Base-by-base conservation (phyloP, 2,888 invertebrate species). In the Helleia helle region DNA sequence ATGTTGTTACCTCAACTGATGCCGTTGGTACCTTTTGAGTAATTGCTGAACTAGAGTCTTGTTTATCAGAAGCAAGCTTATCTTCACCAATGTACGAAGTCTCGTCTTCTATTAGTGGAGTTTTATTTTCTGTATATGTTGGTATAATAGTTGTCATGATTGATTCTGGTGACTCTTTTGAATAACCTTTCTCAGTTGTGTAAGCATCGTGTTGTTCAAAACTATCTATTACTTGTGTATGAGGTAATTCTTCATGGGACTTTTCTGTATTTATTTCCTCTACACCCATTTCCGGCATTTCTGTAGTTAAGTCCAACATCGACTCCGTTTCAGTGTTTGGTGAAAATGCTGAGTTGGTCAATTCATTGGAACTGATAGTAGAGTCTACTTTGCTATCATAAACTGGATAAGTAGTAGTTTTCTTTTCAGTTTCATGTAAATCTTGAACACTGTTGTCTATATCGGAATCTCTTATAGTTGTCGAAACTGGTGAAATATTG, bases 211-310 rank as follows among this genome's bases (percentile, higher is more conserved):
- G 24, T 8, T 41, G 27, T 13, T 26, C 27, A 22, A 27, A 30
- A 8, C 29, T 24, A 36, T 29, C 25, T 36, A 43, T 44, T 15
- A 9, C 25, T 38, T 14, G 11, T 38, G 40, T 34, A 43, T 30
- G 11, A 18, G 39, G 31, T 12, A 12, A 2, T 8, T 5, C 22
- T 7, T 3, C 22, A 6, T 42, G 34, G 9, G 34, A 39, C 36
- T 25, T 25, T 36, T 42, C 43, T 27, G 37, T 39, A n/a, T 40
- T 3, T 12, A 6, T 29, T 24, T 44, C 36, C 18, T 42, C 43
- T 29, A 39, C 40, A n/a, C 38, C 4, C 14, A 8, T 29, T 24
- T 44, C 36, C 18, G 38, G 46, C 6, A 5, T 40, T 25, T 17
- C 26, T 9, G 44, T 43, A 5, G 42, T 45, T 25, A 18, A 22